Evolutionary conservation across 1,140 invertebrate genomes (phyloP).

Genomic region (Bombus haemorrhoidalis): DNA sequence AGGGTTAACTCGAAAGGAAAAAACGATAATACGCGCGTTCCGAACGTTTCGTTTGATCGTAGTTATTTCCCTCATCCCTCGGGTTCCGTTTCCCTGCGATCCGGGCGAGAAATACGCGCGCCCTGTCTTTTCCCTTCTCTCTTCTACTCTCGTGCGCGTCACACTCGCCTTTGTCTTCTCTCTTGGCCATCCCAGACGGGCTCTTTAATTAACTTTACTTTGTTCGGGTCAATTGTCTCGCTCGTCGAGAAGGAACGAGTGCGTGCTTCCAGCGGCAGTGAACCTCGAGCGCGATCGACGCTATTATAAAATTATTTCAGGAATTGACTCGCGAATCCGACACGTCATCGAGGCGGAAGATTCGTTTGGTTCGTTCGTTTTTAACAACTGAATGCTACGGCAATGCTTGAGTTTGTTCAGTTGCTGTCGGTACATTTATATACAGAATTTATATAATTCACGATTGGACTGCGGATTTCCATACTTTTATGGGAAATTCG

Average conservation of each 20-base stretch:
- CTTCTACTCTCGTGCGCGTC: no score
- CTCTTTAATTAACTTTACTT: slow-evolving; percentile 67
- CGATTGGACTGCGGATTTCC: no score
- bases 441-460: no score
- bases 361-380: not conserved
- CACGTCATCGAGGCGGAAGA: not conserved
- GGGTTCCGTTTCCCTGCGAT: not conserved
- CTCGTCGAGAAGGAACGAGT: slow-evolving; percentile 24
- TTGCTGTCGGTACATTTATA: no score
- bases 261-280: slow-evolving; percentile 18
- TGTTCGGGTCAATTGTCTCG: slow-evolving; percentile 57
- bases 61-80: not conserved
- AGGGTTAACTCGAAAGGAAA: slow-evolving; percentile 52
- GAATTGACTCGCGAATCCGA: not conserved
- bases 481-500: no score
- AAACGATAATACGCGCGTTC: slow-evolving; percentile 47
- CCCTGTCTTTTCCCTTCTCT: not conserved
- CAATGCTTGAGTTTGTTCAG: not conserved
- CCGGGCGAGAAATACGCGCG: slow-evolving; percentile 35
- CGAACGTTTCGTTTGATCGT: slow-evolving; percentile 52
- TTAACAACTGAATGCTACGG: not conserved
- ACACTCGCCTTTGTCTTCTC: slow-evolving; percentile 12
- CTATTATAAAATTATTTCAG: slow-evolving; percentile 55
- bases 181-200: slow-evolving; percentile 14
- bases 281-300: slow-evolving; percentile 18